Evolutionary conservation across 2,888 invertebrate genomes (phyloP), one percentile per base, ranked within the genome.

Genomic region (Entomobrya proxima): DNA sequence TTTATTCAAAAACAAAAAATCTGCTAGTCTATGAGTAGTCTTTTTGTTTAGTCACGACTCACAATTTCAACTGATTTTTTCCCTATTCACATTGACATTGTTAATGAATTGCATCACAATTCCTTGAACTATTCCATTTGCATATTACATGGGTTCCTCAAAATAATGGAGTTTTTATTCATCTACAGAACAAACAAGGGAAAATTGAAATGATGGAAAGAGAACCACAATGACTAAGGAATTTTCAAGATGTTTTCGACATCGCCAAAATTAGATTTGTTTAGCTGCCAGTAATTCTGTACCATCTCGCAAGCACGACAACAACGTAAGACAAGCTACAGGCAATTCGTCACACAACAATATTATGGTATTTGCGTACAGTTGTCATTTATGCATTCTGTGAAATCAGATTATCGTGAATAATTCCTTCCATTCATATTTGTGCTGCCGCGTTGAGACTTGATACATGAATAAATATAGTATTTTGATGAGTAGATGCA

Each of bases 11-110:
- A 72, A 24, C 5, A 47, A 32, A 30, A 30, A 47, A 32, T 32
- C 32, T 74, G 13, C n/a, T 9, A 27, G 24, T 74, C 21, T 74
- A 1, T 6, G 24, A 13, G 2, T 32, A 2, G 3, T 4, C 27
- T 32, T 47, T 50, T 30, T 50, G 21, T 18, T 74, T 74, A 74
- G 72, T 74, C 72, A 74, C 72, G 50, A 74, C 47, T 74, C 72
- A 74, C 72, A 32, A 50, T 30, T 50, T 74, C 11, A 50, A 24
- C 24, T 40, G 67, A 24, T 30, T 32, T 67, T 40, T 72, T 5
- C 7, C 5, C 40, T 11, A 40, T 37, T 44, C 24, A 44, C 69
- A 35, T 67, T 67, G 67, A 67, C 67, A 67, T 67, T 67, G 30
- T 32, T 0, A 32, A 74, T 74, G 72, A 50, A 50, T 74, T 74